Evolutionary conservation across 2,113 vertebrate genomes (phyloP), one percentile per base, ranked within the genome.

Genomic region (Triplophysa tibetana): DNA sequence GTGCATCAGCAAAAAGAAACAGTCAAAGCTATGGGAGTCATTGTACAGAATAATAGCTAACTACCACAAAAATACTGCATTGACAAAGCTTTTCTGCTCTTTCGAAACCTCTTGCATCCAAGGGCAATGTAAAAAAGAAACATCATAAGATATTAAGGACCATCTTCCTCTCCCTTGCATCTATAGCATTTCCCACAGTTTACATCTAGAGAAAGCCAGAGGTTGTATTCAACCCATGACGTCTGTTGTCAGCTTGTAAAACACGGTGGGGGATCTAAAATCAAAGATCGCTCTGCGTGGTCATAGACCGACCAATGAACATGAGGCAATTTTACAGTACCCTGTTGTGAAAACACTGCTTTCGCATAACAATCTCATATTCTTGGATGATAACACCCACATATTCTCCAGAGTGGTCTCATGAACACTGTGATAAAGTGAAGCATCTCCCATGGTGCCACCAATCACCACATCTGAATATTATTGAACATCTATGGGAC

Each of bases 191-290:
- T 62, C 58, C 56, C 12, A 38, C 56, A 45, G 56, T 75, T 75
- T 62, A 62, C 56, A 45, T 62, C 58, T 75, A 58, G 72, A 75
- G 58, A 75, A 62, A 75, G 60, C 58, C 72, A 23, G 10, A 0
- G 58, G 72, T 12, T 45, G 21, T 58, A 7, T 75, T 62, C 58
- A 75, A 75, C 72, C 72, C 21, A 61, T 23, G 45, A 75, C 33
- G 38, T 62, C 38, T 62, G 56, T 41, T 62, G 38, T 45, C 58
- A 48, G 72, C 21, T 75, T 75, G 72, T 75, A 48, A 45, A 75
- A 62, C 33, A 26, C 7, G 8, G 33, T 19, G n/a, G 21, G 56
- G 72, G 12, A 75, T 75, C 58, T 26, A 38, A 24, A 75, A 75
- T 75, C 21, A 11, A 45, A 62, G 21, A 62, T 19, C 12, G 56